phyloP scores from a whole-genome alignment of 1,140 invertebrate genomes.

The Drosophila tristis region DNA sequence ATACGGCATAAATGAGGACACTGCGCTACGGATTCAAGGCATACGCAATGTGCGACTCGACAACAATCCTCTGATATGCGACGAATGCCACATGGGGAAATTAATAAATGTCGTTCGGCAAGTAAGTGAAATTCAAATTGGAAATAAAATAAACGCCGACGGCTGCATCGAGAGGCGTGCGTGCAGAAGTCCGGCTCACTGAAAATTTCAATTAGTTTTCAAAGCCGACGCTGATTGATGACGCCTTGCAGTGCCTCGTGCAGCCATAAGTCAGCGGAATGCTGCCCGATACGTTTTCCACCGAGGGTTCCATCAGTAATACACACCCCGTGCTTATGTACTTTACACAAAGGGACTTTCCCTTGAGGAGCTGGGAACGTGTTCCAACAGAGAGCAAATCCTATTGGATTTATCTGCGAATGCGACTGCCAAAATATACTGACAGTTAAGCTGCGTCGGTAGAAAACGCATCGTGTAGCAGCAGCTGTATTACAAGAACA shows the following conservation, averaged over 20 bases:
- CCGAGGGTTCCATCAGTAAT: too few species aligned
- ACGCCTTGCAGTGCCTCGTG: neutral
- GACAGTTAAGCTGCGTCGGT: too few species aligned
- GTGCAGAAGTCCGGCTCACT: neutral
- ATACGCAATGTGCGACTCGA: constrained; percentile 85
- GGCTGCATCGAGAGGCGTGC: neutral
- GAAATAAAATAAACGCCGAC: constrained; percentile 17
- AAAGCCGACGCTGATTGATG: constrained; percentile 51
- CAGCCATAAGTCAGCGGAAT: too few species aligned
- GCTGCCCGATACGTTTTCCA: too few species aligned
- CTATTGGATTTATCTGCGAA: constrained; percentile 6
- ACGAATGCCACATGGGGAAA: constrained; percentile 86
- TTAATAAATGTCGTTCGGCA: constrained; percentile 81
- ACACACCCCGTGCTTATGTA: too few species aligned
- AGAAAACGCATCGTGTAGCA: too few species aligned
- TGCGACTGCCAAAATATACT: too few species aligned
- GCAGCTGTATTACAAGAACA: neutral
- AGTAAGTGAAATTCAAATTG: constrained; percentile 67
- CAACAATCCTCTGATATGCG: constrained; percentile 88
- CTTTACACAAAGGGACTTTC: too few species aligned
- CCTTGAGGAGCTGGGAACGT: too few species aligned
- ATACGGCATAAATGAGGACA: constrained; percentile 85
- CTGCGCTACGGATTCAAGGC: constrained; percentile 84
- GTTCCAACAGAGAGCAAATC: neutral
- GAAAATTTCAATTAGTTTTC: constrained; percentile 63